Conservation (phyloP, 2,888 invertebrate genomes). For the Keiferia lycopersicella region DNA sequence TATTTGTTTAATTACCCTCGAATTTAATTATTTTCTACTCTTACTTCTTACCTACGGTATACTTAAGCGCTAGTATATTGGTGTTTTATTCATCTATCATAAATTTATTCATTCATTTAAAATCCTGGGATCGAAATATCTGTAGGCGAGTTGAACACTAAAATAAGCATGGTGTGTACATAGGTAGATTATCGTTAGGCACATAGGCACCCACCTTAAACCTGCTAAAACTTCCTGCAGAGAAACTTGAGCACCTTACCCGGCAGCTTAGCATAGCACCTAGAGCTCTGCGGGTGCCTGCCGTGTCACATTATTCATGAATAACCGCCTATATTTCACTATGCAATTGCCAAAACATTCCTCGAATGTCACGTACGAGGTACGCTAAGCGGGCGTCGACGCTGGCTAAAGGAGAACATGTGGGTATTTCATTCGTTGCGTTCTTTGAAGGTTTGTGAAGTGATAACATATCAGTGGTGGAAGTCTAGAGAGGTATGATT, state of each 20-base stretch:
- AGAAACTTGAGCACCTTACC: conserved; percentile 14
- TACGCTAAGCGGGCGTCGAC: conserved; percentile 20
- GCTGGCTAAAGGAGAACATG: conserved; percentile 4
- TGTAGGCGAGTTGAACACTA: no score
- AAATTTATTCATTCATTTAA: no score
- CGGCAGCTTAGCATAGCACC: conserved; percentile 17
- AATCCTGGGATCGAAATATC: no score
- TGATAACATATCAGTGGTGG: neutral
- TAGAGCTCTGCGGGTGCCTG: conserved; percentile 39
- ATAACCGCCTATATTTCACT: conserved; percentile 56
- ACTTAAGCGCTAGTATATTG: no score
- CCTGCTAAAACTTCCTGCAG: neutral
- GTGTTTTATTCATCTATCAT: no score
- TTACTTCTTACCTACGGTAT: no score
- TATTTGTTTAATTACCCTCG: no score
- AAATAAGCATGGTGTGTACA: no score
- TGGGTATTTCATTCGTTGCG: neutral
- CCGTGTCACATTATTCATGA: conserved; percentile 67
- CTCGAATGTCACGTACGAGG: conserved; percentile 29
- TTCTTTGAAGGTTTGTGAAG: neutral
- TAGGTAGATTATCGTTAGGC: no score
- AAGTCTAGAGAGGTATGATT: neutral
- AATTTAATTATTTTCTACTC: no score
- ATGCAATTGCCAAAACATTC: conserved; percentile 47
- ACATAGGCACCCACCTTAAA: neutral